A percentile compares a stretch with the other conserved stretches of the same genome.
Evolutionary conservation across 1,140 invertebrate species (phyloP).

Genomic region (Anoplophora glabripennis): DNA sequence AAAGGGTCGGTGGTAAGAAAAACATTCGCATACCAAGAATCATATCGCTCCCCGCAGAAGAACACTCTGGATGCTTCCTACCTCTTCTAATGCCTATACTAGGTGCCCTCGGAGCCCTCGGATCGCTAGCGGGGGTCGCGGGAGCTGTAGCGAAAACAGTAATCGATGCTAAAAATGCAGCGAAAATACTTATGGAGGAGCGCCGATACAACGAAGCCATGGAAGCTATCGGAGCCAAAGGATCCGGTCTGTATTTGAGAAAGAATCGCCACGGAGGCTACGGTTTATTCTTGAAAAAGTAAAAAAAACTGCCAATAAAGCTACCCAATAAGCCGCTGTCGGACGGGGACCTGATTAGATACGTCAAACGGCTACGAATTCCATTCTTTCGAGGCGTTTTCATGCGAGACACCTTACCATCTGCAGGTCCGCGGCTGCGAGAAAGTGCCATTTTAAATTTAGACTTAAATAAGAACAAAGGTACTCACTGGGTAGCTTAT

Average conservation of each 20-base stretch:
- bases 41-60: no score
- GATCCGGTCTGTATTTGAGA: background rate
- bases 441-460: constrained; percentile 1
- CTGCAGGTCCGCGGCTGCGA: constrained; percentile 10
- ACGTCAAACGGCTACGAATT: background rate
- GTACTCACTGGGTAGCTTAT: background rate
- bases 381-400: background rate
- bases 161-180: background rate
- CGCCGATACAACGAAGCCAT: background rate
- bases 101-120: no score
- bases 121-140: constrained; percentile 12
- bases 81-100: no score
- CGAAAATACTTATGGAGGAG: background rate
- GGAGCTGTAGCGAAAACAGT: background rate
- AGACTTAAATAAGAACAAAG: background rate
- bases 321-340: background rate
- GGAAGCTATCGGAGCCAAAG: background rate
- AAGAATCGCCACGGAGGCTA: constrained; percentile 4
- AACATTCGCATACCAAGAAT: no score
- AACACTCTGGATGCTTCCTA: no score
- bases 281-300: background rate
- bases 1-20: no score
- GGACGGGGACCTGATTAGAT: background rate
- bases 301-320: background rate
- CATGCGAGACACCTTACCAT: background rate